Conservation (phyloP, 2,113 vertebrate species). For the Gobio gobio region DNA sequence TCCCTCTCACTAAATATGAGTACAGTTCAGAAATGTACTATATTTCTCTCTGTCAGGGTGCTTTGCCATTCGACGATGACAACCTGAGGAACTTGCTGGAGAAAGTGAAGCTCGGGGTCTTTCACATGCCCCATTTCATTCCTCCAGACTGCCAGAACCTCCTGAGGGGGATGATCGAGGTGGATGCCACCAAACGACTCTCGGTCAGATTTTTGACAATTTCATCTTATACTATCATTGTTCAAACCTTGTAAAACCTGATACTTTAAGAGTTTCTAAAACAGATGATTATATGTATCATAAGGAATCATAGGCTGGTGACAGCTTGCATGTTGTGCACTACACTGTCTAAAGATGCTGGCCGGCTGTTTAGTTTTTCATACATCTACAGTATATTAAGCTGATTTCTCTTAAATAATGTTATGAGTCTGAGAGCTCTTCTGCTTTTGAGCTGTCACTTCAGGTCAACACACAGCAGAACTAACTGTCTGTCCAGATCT, state of each 20-base stretch:
- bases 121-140: conserved; percentile 96
- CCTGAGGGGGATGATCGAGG: conserved; percentile 92
- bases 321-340: neutral
- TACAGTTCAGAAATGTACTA: neutral
- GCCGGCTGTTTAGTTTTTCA: conserved; percentile 19
- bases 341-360: conserved; percentile 27
- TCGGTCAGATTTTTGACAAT: conserved; percentile 75
- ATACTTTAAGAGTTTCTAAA: neutral
- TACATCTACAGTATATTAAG: conserved; percentile 38
- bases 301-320: conserved; percentile 8
- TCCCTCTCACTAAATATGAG: neutral
- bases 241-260: neutral
- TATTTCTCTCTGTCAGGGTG: conserved; percentile 67
- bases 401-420: conserved; percentile 39
- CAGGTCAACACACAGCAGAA: conserved; percentile 42
- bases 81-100: conserved; percentile 86
- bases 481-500: conserved; percentile 39
- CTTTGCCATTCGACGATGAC: conserved; percentile 88
- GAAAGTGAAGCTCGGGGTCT: conserved; percentile 87
- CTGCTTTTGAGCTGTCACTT: conserved; percentile 35
- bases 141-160: conserved; percentile 94
- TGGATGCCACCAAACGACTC: conserved; percentile 90
- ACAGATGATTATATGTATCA: neutral
- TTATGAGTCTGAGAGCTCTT: conserved; percentile 29
- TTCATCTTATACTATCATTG: neutral